Conservation (phyloP, 2,113 vertebrate species). For the Polyodon spathula region DNA sequence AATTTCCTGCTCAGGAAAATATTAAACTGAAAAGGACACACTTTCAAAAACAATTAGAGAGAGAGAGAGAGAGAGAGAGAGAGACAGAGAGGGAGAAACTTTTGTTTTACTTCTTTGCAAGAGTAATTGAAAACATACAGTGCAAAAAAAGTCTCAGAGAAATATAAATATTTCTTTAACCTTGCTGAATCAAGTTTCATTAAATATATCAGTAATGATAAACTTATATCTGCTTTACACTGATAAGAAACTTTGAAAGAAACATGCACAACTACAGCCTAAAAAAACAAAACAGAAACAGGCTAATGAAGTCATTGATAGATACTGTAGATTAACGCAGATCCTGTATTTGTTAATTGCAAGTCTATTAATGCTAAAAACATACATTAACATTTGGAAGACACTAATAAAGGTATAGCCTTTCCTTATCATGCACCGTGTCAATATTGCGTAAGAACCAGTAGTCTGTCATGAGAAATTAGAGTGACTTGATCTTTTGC, state of each 20-base stretch:
- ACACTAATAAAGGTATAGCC: too few species aligned
- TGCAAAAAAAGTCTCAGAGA: conserved; percentile 34
- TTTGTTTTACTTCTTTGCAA: conserved; percentile 17
- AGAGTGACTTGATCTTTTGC: too few species aligned
- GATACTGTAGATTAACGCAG: background rate
- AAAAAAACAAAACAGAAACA: too few species aligned
- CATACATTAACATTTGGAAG: too few species aligned
- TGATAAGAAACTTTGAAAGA: background rate
- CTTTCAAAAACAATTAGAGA: conserved; percentile 50
- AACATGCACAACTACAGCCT: too few species aligned
- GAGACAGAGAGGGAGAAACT: too few species aligned
- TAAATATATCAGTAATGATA: conserved; percentile 26
- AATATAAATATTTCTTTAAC: conserved; percentile 27
- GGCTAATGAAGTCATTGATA: too few species aligned
- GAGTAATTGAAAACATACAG: conserved; percentile 45
- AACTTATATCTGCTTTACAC: conserved; percentile 6
- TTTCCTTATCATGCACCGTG: too few species aligned
- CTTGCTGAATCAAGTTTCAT: conserved; percentile 16
- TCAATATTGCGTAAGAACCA: background rate
- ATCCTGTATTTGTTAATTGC: conserved; percentile 53
- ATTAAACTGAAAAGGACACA: conserved; percentile 35
- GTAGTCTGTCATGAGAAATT: background rate
- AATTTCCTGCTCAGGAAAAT: conserved; percentile 54
- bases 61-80: too few species aligned
- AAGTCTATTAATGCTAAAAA: conserved; percentile 56